Evolutionary conservation across 2,888 invertebrate genomes (phyloP), one percentile per base, ranked within the genome.

Genomic region (Leptura quadrifasciata): DNA sequence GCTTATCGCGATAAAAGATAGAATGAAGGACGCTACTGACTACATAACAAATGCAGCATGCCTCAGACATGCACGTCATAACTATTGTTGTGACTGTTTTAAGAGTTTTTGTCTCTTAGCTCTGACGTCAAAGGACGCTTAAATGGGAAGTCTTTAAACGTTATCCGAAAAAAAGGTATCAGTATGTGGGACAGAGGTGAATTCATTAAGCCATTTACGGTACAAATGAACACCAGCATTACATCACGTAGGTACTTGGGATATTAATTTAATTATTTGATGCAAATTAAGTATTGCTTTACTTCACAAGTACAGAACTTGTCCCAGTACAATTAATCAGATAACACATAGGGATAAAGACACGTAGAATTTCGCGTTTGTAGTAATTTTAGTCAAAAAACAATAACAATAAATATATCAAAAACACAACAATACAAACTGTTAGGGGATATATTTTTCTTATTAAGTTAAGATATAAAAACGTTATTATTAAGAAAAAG

Each of bases 51-150:
- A 24, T 24, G 65, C 39, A 15, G 47, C 64, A 47, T 2, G 27
- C 27, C 70, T n/a, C 60, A 58, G 70, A 70, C 47, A 35, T 52
- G 70, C 61, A 71, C 71, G 71, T 71, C 71, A 71, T 60, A 52
- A n/a, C 21, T 21, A 47, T 52, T 57, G 35, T 55, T n/a, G 9
- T 17, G 10, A 31, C 24, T 55, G 67, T 27, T n/a, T 35, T 27
- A 24, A 35, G 71, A 9, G 54, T 52, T 71, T 71, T 71, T 71
- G 71, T 71, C 71, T 61, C 9, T 18, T 15, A 52, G 12, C 54
- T 35, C 18, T 71, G 61, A 71, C 71, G 71, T 71, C 71, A 71
- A 17, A 21, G 27, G 5, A 0, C 15, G 18, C 61, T 52, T 47
- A 71, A 71, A 71, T n/a, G 61, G 20, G 52, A 61, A 60, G 61